phyloP scores from a whole-genome alignment of 2,113 vertebrate genomes.

The Condylura cristata region DNA sequence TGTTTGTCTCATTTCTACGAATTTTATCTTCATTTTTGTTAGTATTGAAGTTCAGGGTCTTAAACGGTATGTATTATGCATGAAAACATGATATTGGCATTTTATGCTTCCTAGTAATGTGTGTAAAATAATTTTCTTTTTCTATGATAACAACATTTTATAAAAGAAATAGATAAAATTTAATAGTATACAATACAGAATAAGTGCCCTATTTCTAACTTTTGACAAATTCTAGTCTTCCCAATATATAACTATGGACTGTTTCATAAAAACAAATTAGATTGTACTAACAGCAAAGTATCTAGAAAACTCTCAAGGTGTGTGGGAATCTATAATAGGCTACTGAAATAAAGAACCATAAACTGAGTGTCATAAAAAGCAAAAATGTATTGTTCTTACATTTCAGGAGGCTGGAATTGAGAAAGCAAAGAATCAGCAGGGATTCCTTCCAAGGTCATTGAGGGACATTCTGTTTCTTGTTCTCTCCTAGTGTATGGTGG shows the following conservation, averaged over 20 bases:
- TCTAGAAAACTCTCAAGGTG: not conserved
- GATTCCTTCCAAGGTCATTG: not conserved
- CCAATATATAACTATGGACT: not conserved
- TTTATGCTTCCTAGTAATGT: not conserved
- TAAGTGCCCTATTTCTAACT: not conserved
- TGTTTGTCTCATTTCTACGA: not conserved
- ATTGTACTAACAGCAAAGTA: not conserved
- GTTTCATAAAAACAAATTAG: not conserved
- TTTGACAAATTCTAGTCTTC: not conserved
- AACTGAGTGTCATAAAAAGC: not conserved
- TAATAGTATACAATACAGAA: not conserved
- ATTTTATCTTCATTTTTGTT: not conserved
- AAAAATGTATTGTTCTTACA: not conserved
- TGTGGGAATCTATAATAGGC: not conserved
- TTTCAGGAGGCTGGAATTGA: too few species aligned
- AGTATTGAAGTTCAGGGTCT: not conserved
- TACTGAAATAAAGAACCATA: not conserved
- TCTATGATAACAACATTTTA: not conserved
- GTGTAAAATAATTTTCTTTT: not conserved
- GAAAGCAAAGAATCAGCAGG: not conserved
- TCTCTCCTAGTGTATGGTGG: not conserved
- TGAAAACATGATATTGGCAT: not conserved
- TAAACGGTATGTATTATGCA: not conserved
- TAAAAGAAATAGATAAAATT: not conserved
- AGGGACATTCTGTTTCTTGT: not conserved